Conservation (phyloP, 2,113 vertebrate genomes). For the Machaerirhynchus nigripectus region DNA sequence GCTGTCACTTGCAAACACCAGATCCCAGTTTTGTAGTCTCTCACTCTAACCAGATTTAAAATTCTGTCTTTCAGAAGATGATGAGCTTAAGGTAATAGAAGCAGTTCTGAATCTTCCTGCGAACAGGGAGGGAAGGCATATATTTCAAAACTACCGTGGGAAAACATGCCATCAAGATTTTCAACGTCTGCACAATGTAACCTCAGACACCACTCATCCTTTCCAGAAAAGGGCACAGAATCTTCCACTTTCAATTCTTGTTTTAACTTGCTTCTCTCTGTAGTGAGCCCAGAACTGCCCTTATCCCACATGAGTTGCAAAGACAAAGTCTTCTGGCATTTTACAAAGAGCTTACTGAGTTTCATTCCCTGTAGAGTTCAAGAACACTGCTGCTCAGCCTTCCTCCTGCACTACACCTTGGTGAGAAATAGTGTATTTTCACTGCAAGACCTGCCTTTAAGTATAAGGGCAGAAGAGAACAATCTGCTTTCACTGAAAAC, state of each 20-base stretch:
- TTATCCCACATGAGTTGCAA: not conserved
- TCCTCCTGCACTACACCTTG: not conserved
- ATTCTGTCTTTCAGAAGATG: not conserved
- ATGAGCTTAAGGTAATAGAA: not conserved
- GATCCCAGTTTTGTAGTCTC: not conserved
- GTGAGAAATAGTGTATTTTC: not conserved
- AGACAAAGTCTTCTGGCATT: not conserved
- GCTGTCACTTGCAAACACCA: not conserved
- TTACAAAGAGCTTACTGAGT: not conserved
- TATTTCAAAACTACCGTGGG: not conserved
- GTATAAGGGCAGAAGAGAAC: not conserved
- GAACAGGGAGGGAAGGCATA: not conserved
- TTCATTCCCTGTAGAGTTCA: not conserved
- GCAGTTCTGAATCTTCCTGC: fast-evolving
- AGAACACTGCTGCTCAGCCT: not conserved
- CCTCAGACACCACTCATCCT: not conserved
- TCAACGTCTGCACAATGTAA: not conserved
- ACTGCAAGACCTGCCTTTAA: not conserved
- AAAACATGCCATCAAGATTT: not conserved
- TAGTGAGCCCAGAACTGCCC: not conserved
- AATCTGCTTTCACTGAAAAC: not conserved
- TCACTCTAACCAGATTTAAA: not conserved
- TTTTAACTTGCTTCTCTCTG: not conserved
- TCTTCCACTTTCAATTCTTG: not conserved
- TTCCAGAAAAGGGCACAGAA: not conserved